Evolutionary conservation across 2,113 vertebrate species (phyloP), one percentile per base, ranked within the genome.

Genomic region (Rhinolophus ferrumequinum): DNA sequence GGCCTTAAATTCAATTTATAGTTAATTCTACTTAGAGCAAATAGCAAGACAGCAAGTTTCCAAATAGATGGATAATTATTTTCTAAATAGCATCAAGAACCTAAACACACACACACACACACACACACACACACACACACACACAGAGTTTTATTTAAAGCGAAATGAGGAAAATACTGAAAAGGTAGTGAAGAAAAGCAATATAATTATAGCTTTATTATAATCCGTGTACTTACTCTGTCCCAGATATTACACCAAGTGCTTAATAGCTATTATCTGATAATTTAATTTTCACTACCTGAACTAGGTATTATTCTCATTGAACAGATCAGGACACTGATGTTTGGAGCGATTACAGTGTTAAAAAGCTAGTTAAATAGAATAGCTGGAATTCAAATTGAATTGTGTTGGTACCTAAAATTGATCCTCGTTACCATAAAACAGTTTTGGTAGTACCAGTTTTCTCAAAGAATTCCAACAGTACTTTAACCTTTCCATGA

Each of bases 1-100:
- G 58, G 26, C 14, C 66, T 92, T 81, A 64, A n/a, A 81, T 89
- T 93, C 82, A 80, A 88, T 30, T 92, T 85, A 75, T 18, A 92
- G 41, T 92, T 69, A 96, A 64, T 92, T 86, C 58, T 89, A 89
- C 35, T 93, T 92, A 47, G 64, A 80, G 11, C 56, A 95, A 95
- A 93, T 4, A 89, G 50, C 50, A 95, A 95, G 38, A 73, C 3
- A 87, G 50, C 6, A 52, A 67, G 47, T 67, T 92, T 82, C 28
- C 70, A 66, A 58, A 28, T 8, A 88, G 80, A 50, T 26, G 22
- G 8, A 66, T 58, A 80, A 72, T 50, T 85, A 81, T 79, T 73
- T 95, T 75, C 58, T 81, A 76, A 85, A 80, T 14, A 8, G 33
- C 30, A 64, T 64, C 13, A 76, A 16, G 14, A 52, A 38, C 4